Percentiles rank a stretch among this genome's conserved stretches.
These are phyloP conservation scores for Galaxias olidus DNA, from an alignment of 2,797 vertebrate genomes.

Conservation along the genomic window DNA sequence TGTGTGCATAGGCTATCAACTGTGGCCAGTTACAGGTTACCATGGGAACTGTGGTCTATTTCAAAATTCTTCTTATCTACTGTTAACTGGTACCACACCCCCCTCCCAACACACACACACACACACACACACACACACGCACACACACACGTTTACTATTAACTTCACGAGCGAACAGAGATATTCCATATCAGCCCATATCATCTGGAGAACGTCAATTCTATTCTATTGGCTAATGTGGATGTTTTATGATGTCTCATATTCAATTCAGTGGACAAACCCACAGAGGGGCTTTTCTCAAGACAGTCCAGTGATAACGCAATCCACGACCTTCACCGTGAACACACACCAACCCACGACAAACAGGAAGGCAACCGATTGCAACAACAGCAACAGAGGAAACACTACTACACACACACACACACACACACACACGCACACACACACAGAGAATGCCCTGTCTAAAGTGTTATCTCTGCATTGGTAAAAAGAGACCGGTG, in stretches of 20 bases:
- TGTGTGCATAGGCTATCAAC: constrained; percentile 29
- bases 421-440: background rate
- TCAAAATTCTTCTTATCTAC: background rate
- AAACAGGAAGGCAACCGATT: no score
- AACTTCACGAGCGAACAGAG: no score
- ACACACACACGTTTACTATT: background rate
- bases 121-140: background rate
- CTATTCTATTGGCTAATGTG: background rate
- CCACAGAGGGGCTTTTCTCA: no score
- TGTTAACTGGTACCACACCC: background rate
- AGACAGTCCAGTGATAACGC: no score
- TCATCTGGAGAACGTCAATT: no score
- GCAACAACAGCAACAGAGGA: background rate
- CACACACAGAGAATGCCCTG: no score
- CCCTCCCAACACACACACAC: background rate
- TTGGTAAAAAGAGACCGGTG: constrained; percentile 42
- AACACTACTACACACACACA: background rate
- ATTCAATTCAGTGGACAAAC: background rate
- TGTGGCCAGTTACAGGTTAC: constrained; percentile 52
- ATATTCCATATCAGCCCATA: no score
- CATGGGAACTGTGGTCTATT: constrained; percentile 59
- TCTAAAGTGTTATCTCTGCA: constrained; percentile 28
- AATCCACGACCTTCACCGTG: no score
- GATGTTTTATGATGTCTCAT: background rate
- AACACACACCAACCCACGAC: no score